Base-by-base conservation (phyloP, 2,113 vertebrate species). In the Pandion haliaetus region DNA sequence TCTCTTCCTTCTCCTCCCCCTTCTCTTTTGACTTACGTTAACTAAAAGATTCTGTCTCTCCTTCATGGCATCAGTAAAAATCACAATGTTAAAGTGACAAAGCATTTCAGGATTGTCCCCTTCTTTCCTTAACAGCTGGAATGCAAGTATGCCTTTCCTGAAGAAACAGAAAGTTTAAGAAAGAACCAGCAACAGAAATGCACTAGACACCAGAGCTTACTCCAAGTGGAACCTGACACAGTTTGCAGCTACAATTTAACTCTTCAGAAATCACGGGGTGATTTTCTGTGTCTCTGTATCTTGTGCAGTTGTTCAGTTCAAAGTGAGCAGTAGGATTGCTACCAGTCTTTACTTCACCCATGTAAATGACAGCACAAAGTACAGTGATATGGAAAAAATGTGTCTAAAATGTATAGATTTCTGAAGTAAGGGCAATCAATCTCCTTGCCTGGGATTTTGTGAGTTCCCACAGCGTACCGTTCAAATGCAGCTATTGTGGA, bases 211-310 rank as follows among this genome's bases (percentile, higher is more conserved):
- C 65, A 65, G 54, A 54, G 36, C 45, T 80, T 76, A 57, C n/a
- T 76, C 62, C 24, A 82, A 77, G 66, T 79, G 67, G 82, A 87
- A 50, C 82, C 47, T 95, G 76, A 83, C 74, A 21, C 5, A 2
- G 23, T 77, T 78, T 87, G 66, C 63, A 94, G 89, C 55, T 66
- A 74, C 66, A 95, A 49, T 97, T 95, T 94, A 69, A 73, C 86
- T 94, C 93, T 91, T 82, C 70, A 93, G 81, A 90, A 94, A 94
- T 95, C 78, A 88, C 73, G 77, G 40, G 17, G 42, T 89, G 20
- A 50, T 91, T 91, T 93, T 89, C 74, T 90, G 54, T 79, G 70
- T 77, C 69, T 32, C 78, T 82, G 54, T 52, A 44, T 49, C 62
- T 79, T 59, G 6, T 69, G 52, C 14, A 3, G 32, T 71, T 78